These are phyloP conservation scores for Hipposideros larvatus DNA, from an alignment of 2,797 vertebrate species.

Conservation along the genomic window DNA sequence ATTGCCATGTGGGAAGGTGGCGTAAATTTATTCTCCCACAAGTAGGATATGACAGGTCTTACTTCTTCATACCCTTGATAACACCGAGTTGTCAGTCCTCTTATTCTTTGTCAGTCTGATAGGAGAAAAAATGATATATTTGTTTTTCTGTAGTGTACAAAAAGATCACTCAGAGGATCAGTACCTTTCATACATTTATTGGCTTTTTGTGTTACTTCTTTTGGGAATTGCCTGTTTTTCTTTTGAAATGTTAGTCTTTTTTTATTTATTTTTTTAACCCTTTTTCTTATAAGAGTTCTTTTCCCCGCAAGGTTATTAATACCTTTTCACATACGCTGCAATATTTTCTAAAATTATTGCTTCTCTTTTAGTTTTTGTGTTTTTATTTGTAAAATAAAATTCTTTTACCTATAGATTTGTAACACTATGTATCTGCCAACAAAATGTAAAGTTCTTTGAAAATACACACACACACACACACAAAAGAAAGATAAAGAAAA, in stretches of 20 bases:
- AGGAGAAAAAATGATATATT: constrained; percentile 42
- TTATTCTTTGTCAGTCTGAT: constrained; percentile 47
- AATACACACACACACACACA: background rate
- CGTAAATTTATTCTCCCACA: background rate
- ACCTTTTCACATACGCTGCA: constrained; percentile 18
- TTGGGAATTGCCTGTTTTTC: constrained; percentile 48
- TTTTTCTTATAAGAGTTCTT: constrained; percentile 19
- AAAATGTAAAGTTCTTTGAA: constrained; percentile 42
- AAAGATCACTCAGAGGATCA: constrained; percentile 8
- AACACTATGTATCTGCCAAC: background rate
- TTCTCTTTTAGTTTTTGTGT: constrained; percentile 26
- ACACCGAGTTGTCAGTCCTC: background rate
- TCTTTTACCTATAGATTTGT: background rate
- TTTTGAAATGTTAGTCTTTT: constrained; percentile 56
- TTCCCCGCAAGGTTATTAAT: background rate
- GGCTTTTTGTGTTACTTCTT: constrained; percentile 57
- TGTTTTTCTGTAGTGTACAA: constrained; percentile 50
- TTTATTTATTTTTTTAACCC: background rate
- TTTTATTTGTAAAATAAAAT: constrained; percentile 45
- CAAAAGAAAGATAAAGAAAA: background rate
- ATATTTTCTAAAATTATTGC: constrained; percentile 34
- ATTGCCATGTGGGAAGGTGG: constrained; percentile 23
- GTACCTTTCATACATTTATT: constrained; percentile 23
- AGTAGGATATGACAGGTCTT: background rate
- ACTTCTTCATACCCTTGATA: constrained; percentile 31